Evolutionary conservation across 1,140 invertebrate genomes (phyloP).

Genomic region (Drosophila subobscura): DNA sequence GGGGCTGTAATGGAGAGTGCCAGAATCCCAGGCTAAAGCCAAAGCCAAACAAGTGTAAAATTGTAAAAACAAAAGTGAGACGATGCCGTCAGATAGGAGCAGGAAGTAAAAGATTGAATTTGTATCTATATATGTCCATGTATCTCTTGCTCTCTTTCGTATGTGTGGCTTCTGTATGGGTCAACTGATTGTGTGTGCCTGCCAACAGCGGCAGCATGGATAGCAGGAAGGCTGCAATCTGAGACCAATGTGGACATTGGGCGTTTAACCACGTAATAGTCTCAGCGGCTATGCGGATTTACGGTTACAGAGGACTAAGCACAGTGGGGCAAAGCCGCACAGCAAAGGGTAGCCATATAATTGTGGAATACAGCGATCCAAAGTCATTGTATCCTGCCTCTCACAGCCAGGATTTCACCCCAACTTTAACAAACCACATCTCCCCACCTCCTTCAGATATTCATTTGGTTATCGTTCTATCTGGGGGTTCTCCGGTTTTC

Average conservation of each 20-base stretch:
- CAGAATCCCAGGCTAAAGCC: neutral
- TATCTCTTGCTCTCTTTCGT: conserved; percentile 12
- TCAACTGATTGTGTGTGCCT: conserved; percentile 56
- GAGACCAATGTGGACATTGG: conserved; percentile 58
- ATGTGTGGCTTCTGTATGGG: neutral
- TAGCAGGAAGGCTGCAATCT: conserved; percentile 40
- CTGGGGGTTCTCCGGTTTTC: conserved; percentile 21
- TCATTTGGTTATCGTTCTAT: conserved; percentile 45
- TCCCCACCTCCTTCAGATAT: neutral
- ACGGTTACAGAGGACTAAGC: conserved; percentile 28
- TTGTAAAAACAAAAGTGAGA: conserved; percentile 54
- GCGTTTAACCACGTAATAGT: conserved; percentile 64
- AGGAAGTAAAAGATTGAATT: conserved; percentile 64
- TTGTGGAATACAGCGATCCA: conserved; percentile 31
- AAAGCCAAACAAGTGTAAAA: conserved; percentile 47
- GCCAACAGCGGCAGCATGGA: conserved; percentile 38
- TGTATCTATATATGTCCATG: conserved; percentile 47
- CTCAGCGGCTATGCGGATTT: conserved; percentile 48
- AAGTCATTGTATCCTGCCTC: neutral
- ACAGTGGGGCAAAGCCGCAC: conserved; percentile 32
- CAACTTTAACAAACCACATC: neutral
- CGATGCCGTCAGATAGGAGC: conserved; percentile 47
- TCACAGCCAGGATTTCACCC: too few relatives aligned
- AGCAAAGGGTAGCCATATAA: conserved; percentile 25
- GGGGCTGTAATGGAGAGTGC: too few relatives aligned